These are phyloP conservation scores for Palaemon carinicauda DNA, from an alignment of 1,140 invertebrate species.

Conservation along the genomic window DNA sequence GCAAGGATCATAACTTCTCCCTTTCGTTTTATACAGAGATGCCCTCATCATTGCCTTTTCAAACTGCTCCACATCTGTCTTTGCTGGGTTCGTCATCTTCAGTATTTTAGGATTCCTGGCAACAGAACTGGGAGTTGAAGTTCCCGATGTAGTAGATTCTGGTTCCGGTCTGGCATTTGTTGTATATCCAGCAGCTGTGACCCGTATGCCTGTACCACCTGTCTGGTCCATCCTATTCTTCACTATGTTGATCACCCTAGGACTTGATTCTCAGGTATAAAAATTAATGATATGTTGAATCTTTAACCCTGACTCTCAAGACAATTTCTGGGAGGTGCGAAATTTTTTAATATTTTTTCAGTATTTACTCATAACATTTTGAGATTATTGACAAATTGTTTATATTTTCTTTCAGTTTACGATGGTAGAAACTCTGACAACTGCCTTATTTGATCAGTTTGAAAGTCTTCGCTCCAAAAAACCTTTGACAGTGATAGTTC, in stretches of 20 bases:
- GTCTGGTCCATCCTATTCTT: constrained; percentile 66
- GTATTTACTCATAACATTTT: constrained; percentile 12
- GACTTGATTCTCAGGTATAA: constrained; percentile 62
- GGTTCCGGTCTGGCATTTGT: constrained; percentile 62
- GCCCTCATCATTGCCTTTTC: constrained; percentile 63
- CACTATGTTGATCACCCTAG: constrained; percentile 64
- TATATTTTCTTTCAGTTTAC: constrained; percentile 71
- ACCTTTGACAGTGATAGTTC: constrained; percentile 67
- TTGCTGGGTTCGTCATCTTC: constrained; percentile 71
- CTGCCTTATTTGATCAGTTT: constrained; percentile 80
- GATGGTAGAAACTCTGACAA: constrained; percentile 82
- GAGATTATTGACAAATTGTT: background rate
- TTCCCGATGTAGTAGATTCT: constrained; percentile 63
- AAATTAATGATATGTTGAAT: background rate
- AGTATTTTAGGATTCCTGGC: constrained; percentile 66
- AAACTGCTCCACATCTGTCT: constrained; percentile 65
- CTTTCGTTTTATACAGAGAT: constrained; percentile 60
- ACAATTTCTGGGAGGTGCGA: constrained; percentile 69
- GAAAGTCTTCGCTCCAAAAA: constrained; percentile 72
- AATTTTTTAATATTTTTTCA: background rate
- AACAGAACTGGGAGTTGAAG: constrained; percentile 61
- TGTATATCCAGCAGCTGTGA: constrained; percentile 65
- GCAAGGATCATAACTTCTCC: background rate
- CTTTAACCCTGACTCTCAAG: constrained; percentile 71
- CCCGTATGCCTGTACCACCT: constrained; percentile 63